Conservation (phyloP, 1,140 invertebrate species). For the Adoxophyes honmai region DNA sequence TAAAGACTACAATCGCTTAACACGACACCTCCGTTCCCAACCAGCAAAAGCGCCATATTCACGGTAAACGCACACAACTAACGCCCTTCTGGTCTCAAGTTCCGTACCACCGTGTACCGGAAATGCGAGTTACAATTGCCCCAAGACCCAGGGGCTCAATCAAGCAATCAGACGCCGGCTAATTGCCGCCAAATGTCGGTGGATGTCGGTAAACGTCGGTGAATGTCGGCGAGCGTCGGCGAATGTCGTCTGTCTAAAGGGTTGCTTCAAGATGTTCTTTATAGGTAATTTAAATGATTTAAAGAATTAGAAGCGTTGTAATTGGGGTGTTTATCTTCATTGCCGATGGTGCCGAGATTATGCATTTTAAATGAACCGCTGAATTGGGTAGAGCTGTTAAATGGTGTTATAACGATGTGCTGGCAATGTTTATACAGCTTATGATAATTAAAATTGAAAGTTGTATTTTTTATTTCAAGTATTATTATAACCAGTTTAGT, state of each 20-base stretch:
- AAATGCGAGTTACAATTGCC: conserved; percentile 24
- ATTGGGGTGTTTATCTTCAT: conserved; percentile 11
- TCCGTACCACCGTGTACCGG: conserved; percentile 24
- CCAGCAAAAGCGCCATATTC: not conserved
- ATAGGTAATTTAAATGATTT: conserved; percentile 11
- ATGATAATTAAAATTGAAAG: too few species aligned
- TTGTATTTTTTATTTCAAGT: too few species aligned
- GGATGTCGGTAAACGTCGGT: conserved; percentile 15
- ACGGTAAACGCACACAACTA: not conserved
- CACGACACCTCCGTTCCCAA: not conserved
- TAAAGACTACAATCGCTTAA: not conserved
- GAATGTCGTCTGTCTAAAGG: not conserved
- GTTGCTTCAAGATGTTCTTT: conserved; percentile 12
- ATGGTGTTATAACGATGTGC: too few species aligned
- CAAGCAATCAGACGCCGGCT: conserved; percentile 18
- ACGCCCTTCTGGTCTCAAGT: not conserved
- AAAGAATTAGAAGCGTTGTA: conserved; percentile 1
- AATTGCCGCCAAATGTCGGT: conserved; percentile 39
- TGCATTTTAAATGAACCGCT: too few species aligned
- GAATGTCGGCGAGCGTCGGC: conserved; percentile 11
- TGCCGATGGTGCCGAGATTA: not conserved
- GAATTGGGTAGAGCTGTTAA: too few species aligned
- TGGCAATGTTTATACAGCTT: too few species aligned
- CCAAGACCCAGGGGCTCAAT: conserved; percentile 14
- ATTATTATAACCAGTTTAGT: too few species aligned